Percentiles rank a stretch among this genome's conserved stretches.
These are phyloP conservation scores for Eulithis testata DNA, from an alignment of 2,888 invertebrate genomes.

Conservation along the genomic window DNA sequence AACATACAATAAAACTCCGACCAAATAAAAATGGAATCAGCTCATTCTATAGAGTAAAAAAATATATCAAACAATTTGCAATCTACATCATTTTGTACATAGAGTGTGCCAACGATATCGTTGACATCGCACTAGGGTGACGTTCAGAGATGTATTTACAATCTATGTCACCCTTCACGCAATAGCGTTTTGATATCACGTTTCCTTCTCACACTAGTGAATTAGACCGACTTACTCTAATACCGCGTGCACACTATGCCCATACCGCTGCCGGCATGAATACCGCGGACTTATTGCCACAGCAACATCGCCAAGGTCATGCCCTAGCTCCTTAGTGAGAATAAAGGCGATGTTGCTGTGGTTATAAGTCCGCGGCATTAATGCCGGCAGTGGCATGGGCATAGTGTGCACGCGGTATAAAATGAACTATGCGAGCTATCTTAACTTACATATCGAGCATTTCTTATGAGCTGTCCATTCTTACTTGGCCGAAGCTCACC, in stretches of 20 bases:
- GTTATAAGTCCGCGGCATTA: no score
- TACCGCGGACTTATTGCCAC: no score
- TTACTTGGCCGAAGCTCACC: slow-evolving; percentile 17
- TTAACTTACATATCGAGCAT: slow-evolving; percentile 6
- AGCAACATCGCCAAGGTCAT: no score
- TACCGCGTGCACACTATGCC: no score
- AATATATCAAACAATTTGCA: slow-evolving; percentile 25
- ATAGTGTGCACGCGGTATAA: no score
- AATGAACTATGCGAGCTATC: slow-evolving; percentile 16
- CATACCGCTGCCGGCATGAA: no score
- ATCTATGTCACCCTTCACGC: slow-evolving; percentile 9
- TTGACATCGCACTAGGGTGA: background rate
- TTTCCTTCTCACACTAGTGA: slow-evolving; percentile 20
- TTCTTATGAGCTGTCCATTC: slow-evolving; percentile 14
- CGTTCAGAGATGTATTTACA: slow-evolving; percentile 7
- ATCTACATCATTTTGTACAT: slow-evolving; percentile 20
- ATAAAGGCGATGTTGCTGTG: no score
- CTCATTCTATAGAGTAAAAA: slow-evolving; percentile 24
- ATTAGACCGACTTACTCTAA: slow-evolving; percentile 15
- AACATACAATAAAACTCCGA: slow-evolving; percentile 17
- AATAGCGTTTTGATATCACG: slow-evolving; percentile 8
- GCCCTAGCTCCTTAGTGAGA: no score
- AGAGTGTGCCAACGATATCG: slow-evolving; percentile 16
- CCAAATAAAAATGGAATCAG: slow-evolving; percentile 17
- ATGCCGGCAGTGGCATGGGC: no score